Evolutionary conservation across 2,888 invertebrate species (phyloP).

Genomic region (Barypeithes pellucidus): DNA sequence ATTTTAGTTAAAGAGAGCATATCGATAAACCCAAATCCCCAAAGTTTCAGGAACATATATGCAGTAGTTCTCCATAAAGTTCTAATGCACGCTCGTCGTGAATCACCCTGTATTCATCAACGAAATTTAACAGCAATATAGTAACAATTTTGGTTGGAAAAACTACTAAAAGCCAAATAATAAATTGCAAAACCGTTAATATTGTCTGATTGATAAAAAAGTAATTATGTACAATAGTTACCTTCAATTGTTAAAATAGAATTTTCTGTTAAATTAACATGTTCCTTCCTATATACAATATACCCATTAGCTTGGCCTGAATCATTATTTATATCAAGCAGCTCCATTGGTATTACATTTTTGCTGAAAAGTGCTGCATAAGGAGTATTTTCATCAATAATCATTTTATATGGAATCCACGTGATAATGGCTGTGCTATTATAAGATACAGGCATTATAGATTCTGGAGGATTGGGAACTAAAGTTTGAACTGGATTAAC

Average conservation of each 20-base stretch:
- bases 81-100: too few relatives aligned
- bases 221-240: too few relatives aligned
- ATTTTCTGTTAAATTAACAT: conserved; percentile 59
- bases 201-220: too few relatives aligned
- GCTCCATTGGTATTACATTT: conserved; percentile 64
- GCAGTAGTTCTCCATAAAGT: too few relatives aligned
- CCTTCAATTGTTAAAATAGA: conserved; percentile 66
- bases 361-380: conserved; percentile 44
- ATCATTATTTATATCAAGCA: conserved; percentile 66
- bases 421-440: conserved; percentile 56
- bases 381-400: conserved; percentile 51
- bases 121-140: too few relatives aligned
- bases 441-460: conserved; percentile 83
- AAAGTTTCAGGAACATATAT: too few relatives aligned
- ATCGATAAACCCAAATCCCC: too few relatives aligned
- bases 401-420: conserved; percentile 48
- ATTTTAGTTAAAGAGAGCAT: too few relatives aligned
- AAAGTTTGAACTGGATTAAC: conserved; percentile 65
- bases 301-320: conserved; percentile 75
- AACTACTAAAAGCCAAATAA: too few relatives aligned
- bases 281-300: conserved; percentile 70
- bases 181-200: too few relatives aligned
- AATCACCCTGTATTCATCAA: too few relatives aligned
- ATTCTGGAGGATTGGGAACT: conserved; percentile 81
- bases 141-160: too few relatives aligned